These are phyloP conservation scores for Gymnothorax javanicus DNA, from an alignment of 2,797 vertebrate species.

Conservation along the genomic window DNA sequence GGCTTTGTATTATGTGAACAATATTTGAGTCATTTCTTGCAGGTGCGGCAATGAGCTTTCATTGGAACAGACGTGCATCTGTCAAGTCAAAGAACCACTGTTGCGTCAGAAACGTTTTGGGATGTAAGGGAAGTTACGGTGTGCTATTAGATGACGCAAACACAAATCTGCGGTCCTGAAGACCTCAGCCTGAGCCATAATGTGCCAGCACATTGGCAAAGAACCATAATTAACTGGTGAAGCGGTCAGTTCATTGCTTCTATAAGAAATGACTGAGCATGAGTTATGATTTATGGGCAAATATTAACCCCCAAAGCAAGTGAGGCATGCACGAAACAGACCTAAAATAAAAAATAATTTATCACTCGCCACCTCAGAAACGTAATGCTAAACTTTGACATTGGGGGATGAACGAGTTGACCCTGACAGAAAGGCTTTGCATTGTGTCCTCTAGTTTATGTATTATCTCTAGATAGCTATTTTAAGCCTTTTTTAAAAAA, in stretches of 20 bases:
- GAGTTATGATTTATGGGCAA: constrained; percentile 72
- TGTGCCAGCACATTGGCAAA: neutral
- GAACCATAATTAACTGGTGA: constrained; percentile 1
- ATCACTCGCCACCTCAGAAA: constrained; percentile 64
- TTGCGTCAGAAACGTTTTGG: neutral
- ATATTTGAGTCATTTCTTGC: neutral
- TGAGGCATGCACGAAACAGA: constrained; percentile 75
- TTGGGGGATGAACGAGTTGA: constrained; percentile 55
- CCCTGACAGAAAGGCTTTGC: constrained; percentile 46
- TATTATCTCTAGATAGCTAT: constrained; percentile 33
- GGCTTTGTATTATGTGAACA: neutral
- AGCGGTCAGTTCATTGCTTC: neutral
- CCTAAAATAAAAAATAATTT: constrained; percentile 76
- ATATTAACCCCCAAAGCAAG: constrained; percentile 78
- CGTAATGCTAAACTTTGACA: constrained; percentile 74
- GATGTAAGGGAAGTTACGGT: neutral
- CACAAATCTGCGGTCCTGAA: neutral
- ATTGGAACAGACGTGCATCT: neutral
- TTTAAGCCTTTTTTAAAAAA: neutral
- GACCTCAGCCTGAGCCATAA: neutral
- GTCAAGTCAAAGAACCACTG: neutral
- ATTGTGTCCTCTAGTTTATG: constrained; percentile 30
- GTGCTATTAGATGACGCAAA: constrained; percentile 17
- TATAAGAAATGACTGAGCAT: constrained; percentile 36
- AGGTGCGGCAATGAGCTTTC: neutral